Base-by-base conservation (phyloP, 1,140 invertebrate species). In the Euura saliciscinereae region DNA sequence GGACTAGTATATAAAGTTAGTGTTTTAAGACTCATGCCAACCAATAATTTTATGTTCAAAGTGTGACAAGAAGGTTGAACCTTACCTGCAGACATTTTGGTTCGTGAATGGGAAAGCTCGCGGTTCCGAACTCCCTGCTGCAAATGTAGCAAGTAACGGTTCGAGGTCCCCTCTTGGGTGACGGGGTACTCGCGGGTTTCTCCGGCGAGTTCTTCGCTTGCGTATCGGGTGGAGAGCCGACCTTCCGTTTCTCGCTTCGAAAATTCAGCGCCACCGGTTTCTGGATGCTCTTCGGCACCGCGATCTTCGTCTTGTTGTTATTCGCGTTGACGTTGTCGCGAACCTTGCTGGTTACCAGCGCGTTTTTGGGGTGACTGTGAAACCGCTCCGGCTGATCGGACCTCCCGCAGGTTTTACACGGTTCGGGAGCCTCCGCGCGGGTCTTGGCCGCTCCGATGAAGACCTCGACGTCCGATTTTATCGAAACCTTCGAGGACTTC, bases 21-120 rank as follows among this genome's bases (percentile, higher is more conserved):
- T 28, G 28, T 28, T 28, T 28, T 28, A 28, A 28, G 28, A 28
- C 28, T 28, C 28, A 1, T 28, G 28, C 28, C 28, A 28, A 28
- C 28, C 28, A 28, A 28, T 28, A n/a, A n/a, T 28, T 28, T 28
- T 1, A 28, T 28, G 28, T 28, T 28, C 28, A 28, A 28, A 28
- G 28, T 28, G 28, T 28, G 28, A 28, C 28, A 28, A 28, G 28
- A 1, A 28, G 28, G 28, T 28, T 1, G 28, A 28, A 28, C 88
- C 90, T 91, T 84, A 94, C 95, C 85, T 94, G 88, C 70, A 95
- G 81, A 83, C 94, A 96, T 75, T 94, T 92, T 1, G 94, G 93
- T 78, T 95, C 93, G 84, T 96, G 95, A 72, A 96, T 92, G 4
- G 88, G 86, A 72, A 95, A 91, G 11, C 93, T 94, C 72, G 92